These are phyloP conservation scores for Chrysolina haemoptera DNA, from an alignment of 2,888 invertebrate genomes.

Conservation along the genomic window DNA sequence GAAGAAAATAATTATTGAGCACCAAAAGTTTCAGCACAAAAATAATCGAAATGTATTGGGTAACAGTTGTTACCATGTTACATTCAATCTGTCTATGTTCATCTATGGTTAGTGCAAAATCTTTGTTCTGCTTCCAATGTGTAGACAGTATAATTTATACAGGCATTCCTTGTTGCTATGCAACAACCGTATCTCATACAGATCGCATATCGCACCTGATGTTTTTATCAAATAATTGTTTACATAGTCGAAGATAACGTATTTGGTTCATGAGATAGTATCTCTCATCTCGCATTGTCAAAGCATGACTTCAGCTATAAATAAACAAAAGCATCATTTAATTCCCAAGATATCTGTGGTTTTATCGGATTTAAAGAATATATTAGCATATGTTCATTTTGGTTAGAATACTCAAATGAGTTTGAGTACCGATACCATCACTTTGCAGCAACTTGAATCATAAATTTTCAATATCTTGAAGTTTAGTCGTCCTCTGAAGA, in stretches of 20 bases:
- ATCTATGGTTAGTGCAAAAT: too few relatives aligned
- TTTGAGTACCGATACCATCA: conserved; percentile 38
- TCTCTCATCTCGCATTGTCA: conserved; percentile 13
- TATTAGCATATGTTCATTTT: conserved; percentile 33
- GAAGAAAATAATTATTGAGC: too few relatives aligned
- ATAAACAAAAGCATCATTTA: conserved; percentile 22
- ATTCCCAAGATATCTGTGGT: conserved; percentile 27
- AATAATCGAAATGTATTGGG: too few relatives aligned
- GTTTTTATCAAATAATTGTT: conserved; percentile 5
- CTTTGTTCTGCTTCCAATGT: too few relatives aligned
- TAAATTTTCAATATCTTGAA: conserved; percentile 55
- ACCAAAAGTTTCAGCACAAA: too few relatives aligned
- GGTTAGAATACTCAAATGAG: conserved; percentile 32
- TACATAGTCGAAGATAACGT: not conserved
- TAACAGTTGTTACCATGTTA: too few relatives aligned
- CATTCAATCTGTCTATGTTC: too few relatives aligned
- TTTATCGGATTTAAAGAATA: conserved; percentile 28
- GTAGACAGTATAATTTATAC: too few relatives aligned
- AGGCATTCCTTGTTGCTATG: not conserved
- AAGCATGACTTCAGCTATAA: conserved; percentile 23
- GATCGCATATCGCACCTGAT: not conserved
- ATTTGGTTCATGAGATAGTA: conserved; percentile 7
- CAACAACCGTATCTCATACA: not conserved
- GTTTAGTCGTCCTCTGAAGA: conserved; percentile 42
- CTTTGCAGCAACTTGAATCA: conserved; percentile 51